Conservation (phyloP, 2,113 vertebrate species). For the Microtus montanus region DNA sequence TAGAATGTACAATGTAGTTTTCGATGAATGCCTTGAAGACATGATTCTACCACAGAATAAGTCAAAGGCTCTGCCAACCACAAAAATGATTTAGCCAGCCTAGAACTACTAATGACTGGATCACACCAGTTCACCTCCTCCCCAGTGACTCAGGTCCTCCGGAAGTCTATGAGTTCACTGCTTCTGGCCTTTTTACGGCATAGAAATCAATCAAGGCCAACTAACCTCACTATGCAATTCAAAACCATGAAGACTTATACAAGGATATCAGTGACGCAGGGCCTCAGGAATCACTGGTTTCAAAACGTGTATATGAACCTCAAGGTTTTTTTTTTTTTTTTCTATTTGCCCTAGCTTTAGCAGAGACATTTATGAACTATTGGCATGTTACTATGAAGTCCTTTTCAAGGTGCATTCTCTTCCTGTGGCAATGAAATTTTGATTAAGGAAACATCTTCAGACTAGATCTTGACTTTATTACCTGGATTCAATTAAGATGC, state of each 20-base stretch:
- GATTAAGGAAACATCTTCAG: constrained; percentile 7
- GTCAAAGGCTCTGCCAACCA: background rate
- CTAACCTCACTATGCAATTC: background rate
- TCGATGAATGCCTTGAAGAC: background rate
- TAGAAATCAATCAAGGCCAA: background rate
- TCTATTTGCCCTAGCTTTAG: background rate
- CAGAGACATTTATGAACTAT: background rate
- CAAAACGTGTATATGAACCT: constrained; percentile 18
- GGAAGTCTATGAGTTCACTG: background rate
- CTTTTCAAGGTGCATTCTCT: constrained; percentile 1
- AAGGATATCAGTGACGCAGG: background rate
- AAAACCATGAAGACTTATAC: constrained; percentile 26
- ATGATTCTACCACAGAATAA: constrained; percentile 21
- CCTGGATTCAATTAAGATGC: constrained; percentile 48
- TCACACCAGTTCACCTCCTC: background rate
- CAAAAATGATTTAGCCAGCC: background rate
- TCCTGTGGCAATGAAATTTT: background rate
- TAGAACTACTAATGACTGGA: background rate
- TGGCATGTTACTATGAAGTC: background rate
- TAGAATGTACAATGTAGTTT: background rate
- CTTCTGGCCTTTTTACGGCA: background rate
- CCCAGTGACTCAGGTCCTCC: constrained; percentile 29
- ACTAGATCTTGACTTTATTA: constrained; percentile 42
- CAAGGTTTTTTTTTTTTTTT: background rate
- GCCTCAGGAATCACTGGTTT: constrained; percentile 10